Base-by-base conservation (phyloP, 1,140 invertebrate genomes). In the Anastatus disparis region DNA sequence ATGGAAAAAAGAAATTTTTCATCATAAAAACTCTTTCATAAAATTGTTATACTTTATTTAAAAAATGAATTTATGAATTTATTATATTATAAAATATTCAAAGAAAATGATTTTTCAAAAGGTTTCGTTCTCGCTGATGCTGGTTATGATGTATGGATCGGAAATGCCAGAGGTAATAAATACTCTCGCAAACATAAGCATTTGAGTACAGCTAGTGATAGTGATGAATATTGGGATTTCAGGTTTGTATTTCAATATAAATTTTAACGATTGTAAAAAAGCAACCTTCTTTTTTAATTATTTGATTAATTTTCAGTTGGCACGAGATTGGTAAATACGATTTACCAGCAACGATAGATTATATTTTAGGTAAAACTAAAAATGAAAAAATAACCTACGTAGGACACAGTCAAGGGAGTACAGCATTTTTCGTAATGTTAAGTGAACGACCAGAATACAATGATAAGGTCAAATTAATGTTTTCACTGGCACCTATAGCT, bases 321-420 rank as follows among this genome's bases (percentile, higher is more conserved):
- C 91, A 95, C 76, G 91, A 95, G 77, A 93, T 94, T 78, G 93
- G 91, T 3, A 81, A 84, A 0, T 89, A 89, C 65, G 94, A 95
- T 81, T 72, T 94, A 48, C 92, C 93, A 9, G 90, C 92, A 0
- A 91, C 91, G 87, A 89, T 95, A 10, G 89, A 93, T 73, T 87
- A 90, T 70, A 86, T 90, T 7, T 71, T 93, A 1, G 79, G 87
- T 3, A 73, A 62, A 1, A 91, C 91, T 0, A 81, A 84, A 0
- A 77, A 86, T 58, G 29, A 83, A 42, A 83, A 88, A 71, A 55
- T 93, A 0, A 82, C 83, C 66, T 94, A 93, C 79, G 79, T 93
- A 2, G 93, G 92, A 0, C 89, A 93, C 66, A 84, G 82, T 50
- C 83, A 87, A 66, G 93, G 93, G 22, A 91, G 89, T 0, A 89